A percentile compares a stretch with the other conserved stretches of the same genome.
phyloP scores from a whole-genome alignment of 2,113 vertebrate genomes.

The Poeciliopsis retropinna region DNA sequence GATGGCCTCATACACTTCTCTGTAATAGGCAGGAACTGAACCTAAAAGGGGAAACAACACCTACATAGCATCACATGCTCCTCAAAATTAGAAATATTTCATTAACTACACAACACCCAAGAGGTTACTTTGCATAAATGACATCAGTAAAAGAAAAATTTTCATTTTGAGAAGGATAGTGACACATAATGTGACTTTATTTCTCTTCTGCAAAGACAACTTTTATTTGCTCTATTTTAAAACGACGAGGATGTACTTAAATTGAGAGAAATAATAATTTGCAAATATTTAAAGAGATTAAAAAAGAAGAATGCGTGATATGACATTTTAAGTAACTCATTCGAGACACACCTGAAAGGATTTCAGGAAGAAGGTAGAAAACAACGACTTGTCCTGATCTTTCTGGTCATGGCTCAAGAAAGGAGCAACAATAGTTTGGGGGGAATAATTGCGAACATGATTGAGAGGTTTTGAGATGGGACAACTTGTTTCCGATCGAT shows the following conservation, averaged over 20 bases:
- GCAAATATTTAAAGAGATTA: background rate
- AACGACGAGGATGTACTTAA: background rate
- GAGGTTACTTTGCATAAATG: background rate
- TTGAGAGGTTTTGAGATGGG: background rate
- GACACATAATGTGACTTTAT: slow-evolving; percentile 17
- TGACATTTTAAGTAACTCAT: background rate
- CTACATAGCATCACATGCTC: slow-evolving; percentile 24
- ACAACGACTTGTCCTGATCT: background rate
- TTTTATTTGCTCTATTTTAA: background rate
- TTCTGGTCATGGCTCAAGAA: background rate
- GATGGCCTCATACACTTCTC: slow-evolving; percentile 81
- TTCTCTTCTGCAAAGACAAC: background rate
- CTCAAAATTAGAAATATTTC: background rate
- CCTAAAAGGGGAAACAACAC: slow-evolving; percentile 68
- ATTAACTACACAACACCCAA: background rate
- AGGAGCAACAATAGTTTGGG: background rate
- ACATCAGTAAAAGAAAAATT: background rate
- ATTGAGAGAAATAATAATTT: background rate
- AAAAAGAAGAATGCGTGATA: background rate
- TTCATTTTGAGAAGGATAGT: slow-evolving; percentile 1
- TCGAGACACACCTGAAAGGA: background rate
- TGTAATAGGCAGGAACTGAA: slow-evolving; percentile 83
- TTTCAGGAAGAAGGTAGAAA: slow-evolving; percentile 44
- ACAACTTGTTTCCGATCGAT: slow-evolving; percentile 29
- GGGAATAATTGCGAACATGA: background rate